These are phyloP conservation scores for Nyctibius bracteatus DNA, from an alignment of 2,113 vertebrate species.

Conservation along the genomic window DNA sequence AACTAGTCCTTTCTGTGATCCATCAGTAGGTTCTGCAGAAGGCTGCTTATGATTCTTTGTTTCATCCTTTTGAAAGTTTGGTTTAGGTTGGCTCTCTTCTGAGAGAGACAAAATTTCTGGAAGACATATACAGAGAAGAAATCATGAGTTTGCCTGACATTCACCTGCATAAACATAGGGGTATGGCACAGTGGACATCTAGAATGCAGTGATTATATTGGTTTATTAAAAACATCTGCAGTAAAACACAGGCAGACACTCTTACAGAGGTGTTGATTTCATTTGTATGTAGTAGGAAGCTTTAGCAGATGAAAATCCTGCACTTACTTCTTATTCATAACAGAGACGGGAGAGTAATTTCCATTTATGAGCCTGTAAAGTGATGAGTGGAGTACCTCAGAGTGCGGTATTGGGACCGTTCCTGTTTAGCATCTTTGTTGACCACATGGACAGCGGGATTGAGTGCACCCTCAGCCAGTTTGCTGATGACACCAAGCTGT, in stretches of 20 bases:
- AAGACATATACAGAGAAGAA: background rate
- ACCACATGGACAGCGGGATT: too few relatives aligned
- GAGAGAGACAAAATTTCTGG: constrained; percentile 68
- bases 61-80: constrained; percentile 46
- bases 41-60: background rate
- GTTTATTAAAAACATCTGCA: background rate
- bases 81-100: constrained; percentile 48
- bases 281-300: background rate
- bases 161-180: background rate
- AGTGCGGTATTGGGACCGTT: too few relatives aligned
- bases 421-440: too few relatives aligned
- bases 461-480: too few relatives aligned
- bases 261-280: background rate
- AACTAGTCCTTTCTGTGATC: constrained; percentile 34
- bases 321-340: background rate
- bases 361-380: background rate
- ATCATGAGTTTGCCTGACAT: background rate
- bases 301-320: background rate
- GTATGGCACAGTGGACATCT: background rate
- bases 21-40: constrained; percentile 11
- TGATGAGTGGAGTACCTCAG: too few relatives aligned
- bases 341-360: background rate
- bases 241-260: background rate
- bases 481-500: too few relatives aligned
- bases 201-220: background rate